Evolutionary conservation across 92 coral and sea anemone genomes (phyloP), one percentile per base, ranked within the genome.

Genomic region (Palythoa grandis): DNA sequence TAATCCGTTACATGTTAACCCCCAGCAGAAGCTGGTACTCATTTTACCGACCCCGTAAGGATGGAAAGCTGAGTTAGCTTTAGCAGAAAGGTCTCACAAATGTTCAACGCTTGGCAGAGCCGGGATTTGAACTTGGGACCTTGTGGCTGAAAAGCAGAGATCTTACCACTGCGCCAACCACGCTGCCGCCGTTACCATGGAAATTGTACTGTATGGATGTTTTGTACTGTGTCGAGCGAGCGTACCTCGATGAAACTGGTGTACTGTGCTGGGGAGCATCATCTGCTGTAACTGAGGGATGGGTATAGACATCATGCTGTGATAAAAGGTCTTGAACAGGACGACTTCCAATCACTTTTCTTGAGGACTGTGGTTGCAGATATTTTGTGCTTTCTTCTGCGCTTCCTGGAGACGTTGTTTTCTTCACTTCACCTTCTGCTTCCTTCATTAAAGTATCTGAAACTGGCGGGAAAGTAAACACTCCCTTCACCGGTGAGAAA

Each of bases 401-500:
- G n/a, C 16, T 38, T 56, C 16, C 61, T n/a, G 35, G 70, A 65
- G 70, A 22, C 4, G 35, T 3, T 11, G 11, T 19, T 0, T 65
- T 23, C 70, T 65, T 61, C 2, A 17, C 19, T 22, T 43, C 56
- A 0, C 3, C 54, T 78, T 35, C 24, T n/a, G 17, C 25, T 29
- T 71, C 54, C 6, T 57, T 24, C 24, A 68, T 52, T 39, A 48
- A 23, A 15, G 87, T n/a, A 19, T 39, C 25, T 66, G 86, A 83
- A 77, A 86, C 57, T 52, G 76, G 75, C 43, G 82, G 40, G 38
- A 78, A 60, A 38, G 86, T 58, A 83, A 72, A 82, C 66, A 56
- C 37, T 78, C 76, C 83, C 75, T 89, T 87, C n/a, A 68, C 77
- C 53, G 92, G 91, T 9, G 95, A 92, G 39, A 92, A 90, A 74